Conservation (phyloP, 2,113 vertebrate species). For the Aspidoscelis tigris region DNA sequence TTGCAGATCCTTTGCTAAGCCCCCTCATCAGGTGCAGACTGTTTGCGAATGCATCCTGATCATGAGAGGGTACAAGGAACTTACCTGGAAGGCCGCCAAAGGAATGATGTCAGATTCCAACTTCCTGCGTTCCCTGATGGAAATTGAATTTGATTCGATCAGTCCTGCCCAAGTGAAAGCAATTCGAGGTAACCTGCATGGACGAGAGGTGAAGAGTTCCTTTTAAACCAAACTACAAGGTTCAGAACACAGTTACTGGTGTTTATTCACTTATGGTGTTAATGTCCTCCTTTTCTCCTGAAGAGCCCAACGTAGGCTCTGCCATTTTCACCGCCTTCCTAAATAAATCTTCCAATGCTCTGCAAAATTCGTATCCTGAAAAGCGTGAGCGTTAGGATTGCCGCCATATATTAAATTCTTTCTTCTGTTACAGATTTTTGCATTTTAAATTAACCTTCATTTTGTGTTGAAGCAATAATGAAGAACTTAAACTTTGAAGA, state of each 20-base stretch:
- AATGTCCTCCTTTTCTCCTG: too few species aligned
- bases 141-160: constrained; percentile 90
- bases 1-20: constrained; percentile 92
- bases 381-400: too few species aligned
- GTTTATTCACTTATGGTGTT: too few species aligned
- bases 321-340: too few species aligned
- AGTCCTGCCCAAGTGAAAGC: constrained; percentile 82
- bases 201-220: not conserved
- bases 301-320: too few species aligned
- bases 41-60: constrained; percentile 96
- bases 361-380: too few species aligned
- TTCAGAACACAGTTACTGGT: too few species aligned
- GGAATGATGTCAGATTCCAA: constrained; percentile 97
- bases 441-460: not conserved
- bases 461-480: constrained; percentile 80
- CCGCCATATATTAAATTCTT: too few species aligned
- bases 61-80: constrained; percentile 90
- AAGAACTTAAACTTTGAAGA: constrained; percentile 87
- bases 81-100: constrained; percentile 92
- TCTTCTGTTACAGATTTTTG: too few species aligned
- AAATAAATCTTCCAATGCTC: too few species aligned
- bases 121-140: constrained; percentile 90
- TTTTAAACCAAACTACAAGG: not conserved
- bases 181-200: constrained; percentile 80
- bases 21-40: constrained; percentile 91